Evolutionary conservation across 1,140 invertebrate species (phyloP), one percentile per base, ranked within the genome.

Genomic region (Euborellia annulipes): DNA sequence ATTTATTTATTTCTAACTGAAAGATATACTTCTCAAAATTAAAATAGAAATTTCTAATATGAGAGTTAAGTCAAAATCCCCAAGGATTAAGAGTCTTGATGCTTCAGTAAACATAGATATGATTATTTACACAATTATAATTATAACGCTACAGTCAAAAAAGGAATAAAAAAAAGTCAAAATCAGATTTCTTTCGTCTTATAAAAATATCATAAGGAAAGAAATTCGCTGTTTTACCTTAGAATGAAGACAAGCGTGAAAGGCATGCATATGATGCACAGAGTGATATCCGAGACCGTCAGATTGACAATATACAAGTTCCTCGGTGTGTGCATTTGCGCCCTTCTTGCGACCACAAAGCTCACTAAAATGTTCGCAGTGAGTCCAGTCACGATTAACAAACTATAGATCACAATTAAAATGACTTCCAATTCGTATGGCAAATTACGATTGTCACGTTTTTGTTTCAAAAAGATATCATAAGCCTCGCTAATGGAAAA

Each of bases 241-340:
- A 68, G 50, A 14, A 66, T 49, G 20, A 51, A 51, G 14, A 72
- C 62, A 14, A 74, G 52, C 36, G 72, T 75, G 47, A 74, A 66
- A 1, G 73, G 73, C 58, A 71, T 72, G 7, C 69, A 71, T 45
- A 75, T 63, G 27, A 70, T 36, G 51, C 72, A 75, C n/a, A 75
- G 57, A 2, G 68, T 66, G 9, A 75, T 59, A 55, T 76, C 73
- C 0, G 73, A 72, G 11, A 72, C 62, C 22, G 71, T 69, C 38
- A 76, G 55, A 54, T 75, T 76, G n/a, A 73, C 59, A 43, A 77
- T 73, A 58, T 75, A 77, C 11, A 76, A 63, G 55, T 77, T 77
- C n/a, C 74, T 55, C 2, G 73, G 64, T 2, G 72, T 73, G 17
- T 70, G 59, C 66, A 75, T 73, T 20, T 57, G 52, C 2, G 55